phyloP scores from a whole-genome alignment of 2,888 invertebrate species.

The Hirtodrosophila alboralis region DNA sequence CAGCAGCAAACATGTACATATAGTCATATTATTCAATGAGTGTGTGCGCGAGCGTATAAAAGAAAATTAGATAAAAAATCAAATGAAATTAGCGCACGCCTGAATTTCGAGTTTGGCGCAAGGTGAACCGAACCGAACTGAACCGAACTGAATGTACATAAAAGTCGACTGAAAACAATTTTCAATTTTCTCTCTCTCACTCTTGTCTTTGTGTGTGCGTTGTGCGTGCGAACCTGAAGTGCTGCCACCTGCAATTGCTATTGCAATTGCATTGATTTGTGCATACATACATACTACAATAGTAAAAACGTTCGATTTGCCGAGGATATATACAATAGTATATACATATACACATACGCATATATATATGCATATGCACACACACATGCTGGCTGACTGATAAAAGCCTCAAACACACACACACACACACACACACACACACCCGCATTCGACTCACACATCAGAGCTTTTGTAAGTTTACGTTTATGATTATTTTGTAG shows the following conservation, averaged over 20 bases:
- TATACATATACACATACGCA: constrained; percentile 20
- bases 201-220: constrained; percentile 32
- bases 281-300: constrained; percentile 19
- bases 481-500: constrained; percentile 62
- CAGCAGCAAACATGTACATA: constrained; percentile 56
- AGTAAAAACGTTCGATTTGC: constrained; percentile 40
- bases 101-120: constrained; percentile 74
- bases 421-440: constrained; percentile 23
- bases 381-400: constrained; percentile 48
- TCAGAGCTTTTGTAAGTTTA: constrained; percentile 75
- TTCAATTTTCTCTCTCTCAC: constrained; percentile 63
- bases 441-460: too few relatives aligned
- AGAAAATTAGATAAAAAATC: constrained; percentile 70
- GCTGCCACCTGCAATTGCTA: constrained; percentile 40
- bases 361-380: constrained; percentile 17
- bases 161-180: constrained; percentile 63
- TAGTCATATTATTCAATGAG: constrained; percentile 66
- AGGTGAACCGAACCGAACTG: constrained; percentile 62
- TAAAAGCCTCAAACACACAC: constrained; percentile 45
- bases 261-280: constrained; percentile 59
- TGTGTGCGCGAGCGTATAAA: constrained; percentile 63
- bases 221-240: constrained; percentile 61
- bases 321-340: constrained; percentile 47
- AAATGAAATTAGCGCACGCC: constrained; percentile 75
- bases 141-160: constrained; percentile 37